Conservation (phyloP, 2,888 invertebrate genomes). For the Petrolisthes cinctipes region DNA sequence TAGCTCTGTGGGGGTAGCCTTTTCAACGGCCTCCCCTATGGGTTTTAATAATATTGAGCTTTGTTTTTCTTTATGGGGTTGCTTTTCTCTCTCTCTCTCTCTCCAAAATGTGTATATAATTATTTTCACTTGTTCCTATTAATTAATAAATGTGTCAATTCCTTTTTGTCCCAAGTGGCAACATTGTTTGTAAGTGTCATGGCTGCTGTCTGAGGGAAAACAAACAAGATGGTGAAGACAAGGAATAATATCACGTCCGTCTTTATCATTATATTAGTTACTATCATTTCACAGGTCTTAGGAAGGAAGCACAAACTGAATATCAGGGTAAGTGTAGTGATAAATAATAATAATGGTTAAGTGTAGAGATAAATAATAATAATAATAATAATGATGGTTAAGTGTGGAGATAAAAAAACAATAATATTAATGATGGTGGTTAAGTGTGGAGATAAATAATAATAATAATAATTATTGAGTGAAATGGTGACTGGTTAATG, state of each 20-base stretch:
- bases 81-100: too few relatives aligned
- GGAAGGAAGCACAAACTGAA: conserved; percentile 51
- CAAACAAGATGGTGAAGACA: conserved; percentile 14
- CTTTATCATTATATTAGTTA: neutral
- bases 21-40: too few relatives aligned
- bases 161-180: too few relatives aligned
- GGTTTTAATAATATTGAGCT: too few relatives aligned
- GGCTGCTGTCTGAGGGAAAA: conserved; percentile 9
- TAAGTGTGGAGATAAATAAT: neutral
- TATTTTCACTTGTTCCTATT: too few relatives aligned
- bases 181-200: too few relatives aligned
- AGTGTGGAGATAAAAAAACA: too few relatives aligned
- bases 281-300: neutral
- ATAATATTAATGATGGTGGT: neutral
- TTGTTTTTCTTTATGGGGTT: too few relatives aligned
- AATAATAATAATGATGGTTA: too few relatives aligned
- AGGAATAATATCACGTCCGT: neutral
- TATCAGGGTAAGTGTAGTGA: conserved; percentile 24
- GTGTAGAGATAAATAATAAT: neutral
- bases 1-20: too few relatives aligned
- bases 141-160: too few relatives aligned
- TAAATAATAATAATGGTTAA: neutral
- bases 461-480: neutral
- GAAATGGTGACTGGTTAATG: neutral
- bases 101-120: too few relatives aligned